Evolutionary conservation across 1,140 invertebrate genomes (phyloP), one percentile per base, ranked within the genome.

Genomic region (Trachymyrmex cornetzi): DNA sequence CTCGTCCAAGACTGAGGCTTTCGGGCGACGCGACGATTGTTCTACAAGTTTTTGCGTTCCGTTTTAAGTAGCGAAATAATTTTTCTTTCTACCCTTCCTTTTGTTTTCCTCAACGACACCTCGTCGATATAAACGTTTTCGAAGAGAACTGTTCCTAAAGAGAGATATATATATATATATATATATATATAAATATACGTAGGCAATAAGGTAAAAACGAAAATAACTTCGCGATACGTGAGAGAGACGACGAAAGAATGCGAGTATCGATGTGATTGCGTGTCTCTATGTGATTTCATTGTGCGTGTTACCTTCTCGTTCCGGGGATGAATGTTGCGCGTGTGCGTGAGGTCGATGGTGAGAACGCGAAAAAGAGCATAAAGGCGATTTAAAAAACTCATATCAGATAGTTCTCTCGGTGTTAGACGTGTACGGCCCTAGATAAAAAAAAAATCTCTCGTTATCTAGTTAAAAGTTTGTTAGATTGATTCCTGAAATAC

Each of bases 81-180:
- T 86, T 74, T 80, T 19, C n/a, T 50, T 77, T 86, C 88, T 91
- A 91, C 89, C 86, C 87, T 64, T 53, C 63, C 59, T 87, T 88
- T 90, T 85, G 50, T 92, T 88, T 74, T 85, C 63, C 88, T 79
- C 71, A 88, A 44, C 88, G 87, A 87, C 84, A 79, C 89, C 87
- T 93, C 90, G 94, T 94, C 94, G 55, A 61, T 55, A 91, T 90
- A 94, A 94, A 93, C 93, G 94, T 95, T 95, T 95, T 95, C 92
- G 93, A 94, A 93, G 93, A 94, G 93, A 95, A 95, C 94, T 95
- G 95, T 95, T 95, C 95, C 95, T 95, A 95, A 95, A 91, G 88
- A 90, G 89, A 90, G 85, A 91, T 30, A 89, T 22, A 90, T 53
- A 75, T 50, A 71, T 74, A 77, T 77, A 77, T 34, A 71, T 48